A percentile compares a stretch with the other conserved stretches of the same genome.
Evolutionary conservation across 1,140 invertebrate genomes (phyloP).

Genomic region (Drosophila fuyamai): DNA sequence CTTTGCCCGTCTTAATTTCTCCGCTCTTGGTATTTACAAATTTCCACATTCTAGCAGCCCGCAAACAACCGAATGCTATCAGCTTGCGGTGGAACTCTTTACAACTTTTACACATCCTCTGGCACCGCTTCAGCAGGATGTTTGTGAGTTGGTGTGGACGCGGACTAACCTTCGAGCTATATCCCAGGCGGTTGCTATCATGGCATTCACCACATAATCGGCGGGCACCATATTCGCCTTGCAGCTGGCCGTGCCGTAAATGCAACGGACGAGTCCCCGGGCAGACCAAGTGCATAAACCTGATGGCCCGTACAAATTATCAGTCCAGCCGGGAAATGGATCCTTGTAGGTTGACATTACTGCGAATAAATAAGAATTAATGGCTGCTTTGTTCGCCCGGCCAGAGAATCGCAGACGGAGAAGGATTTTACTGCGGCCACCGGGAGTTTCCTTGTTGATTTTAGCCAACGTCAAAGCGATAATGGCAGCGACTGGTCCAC

Average conservation of each 20-base stretch:
- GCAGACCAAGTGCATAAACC: constrained; percentile 86
- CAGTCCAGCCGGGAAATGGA: constrained; percentile 90
- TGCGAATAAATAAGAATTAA: constrained; percentile 84
- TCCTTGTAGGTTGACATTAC: constrained; percentile 91
- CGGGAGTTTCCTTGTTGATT: constrained; percentile 63
- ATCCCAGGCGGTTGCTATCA: constrained; percentile 91
- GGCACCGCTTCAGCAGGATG: constrained; percentile 28
- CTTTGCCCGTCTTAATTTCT: constrained; percentile 38
- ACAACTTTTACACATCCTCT: constrained; percentile 51
- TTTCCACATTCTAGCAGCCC: constrained; percentile 13
- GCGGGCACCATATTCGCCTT: constrained; percentile 91
- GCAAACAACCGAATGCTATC: constrained; percentile 37
- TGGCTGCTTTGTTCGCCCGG: constrained; percentile 67
- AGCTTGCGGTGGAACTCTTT: constrained; percentile 48
- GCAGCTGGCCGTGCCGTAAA: constrained; percentile 86
- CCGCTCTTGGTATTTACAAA: constrained; percentile 24
- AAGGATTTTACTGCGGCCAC: constrained; percentile 7
- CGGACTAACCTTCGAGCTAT: constrained; percentile 85
- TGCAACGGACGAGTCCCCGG: constrained; percentile 89
- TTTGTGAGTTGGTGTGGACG: background rate
- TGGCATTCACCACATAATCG: constrained; percentile 91
- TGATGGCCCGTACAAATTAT: constrained; percentile 92
- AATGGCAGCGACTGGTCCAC: constrained; percentile 37
- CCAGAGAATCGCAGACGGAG: constrained; percentile 18
- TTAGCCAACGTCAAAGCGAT: constrained; percentile 73